Conservation (phyloP, 1,140 invertebrate species). For the Hirudo medicinalis region DNA sequence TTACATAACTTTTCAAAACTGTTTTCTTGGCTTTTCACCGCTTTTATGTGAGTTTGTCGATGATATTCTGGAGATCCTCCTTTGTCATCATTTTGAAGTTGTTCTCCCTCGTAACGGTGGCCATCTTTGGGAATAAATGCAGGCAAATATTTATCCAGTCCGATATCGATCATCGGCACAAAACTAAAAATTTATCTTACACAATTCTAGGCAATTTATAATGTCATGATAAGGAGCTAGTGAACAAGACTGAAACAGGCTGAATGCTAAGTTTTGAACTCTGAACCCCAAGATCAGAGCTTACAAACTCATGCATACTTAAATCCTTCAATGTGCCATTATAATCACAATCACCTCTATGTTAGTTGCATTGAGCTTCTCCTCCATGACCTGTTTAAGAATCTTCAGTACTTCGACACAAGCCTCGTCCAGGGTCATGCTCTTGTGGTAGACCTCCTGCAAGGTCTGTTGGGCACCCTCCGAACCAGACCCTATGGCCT, state of each 20-base stretch:
- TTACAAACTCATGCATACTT: background rate
- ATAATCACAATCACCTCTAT: slow-evolving; percentile 64
- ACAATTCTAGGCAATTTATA: too few species aligned
- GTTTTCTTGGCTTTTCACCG: background rate
- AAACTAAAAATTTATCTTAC: too few species aligned
- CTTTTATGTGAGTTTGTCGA: background rate
- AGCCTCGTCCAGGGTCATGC: slow-evolving; percentile 90
- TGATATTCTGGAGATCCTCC: background rate
- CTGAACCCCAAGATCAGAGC: background rate
- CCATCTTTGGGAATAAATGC: background rate
- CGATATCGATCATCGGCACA: too few species aligned
- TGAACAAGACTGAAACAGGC: too few species aligned
- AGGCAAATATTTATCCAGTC: background rate
- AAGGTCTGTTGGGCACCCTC: slow-evolving; percentile 96
- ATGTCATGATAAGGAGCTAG: too few species aligned
- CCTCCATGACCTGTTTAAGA: slow-evolving; percentile 99
- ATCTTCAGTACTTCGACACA: slow-evolving; percentile 80
- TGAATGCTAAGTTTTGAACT: too few species aligned
- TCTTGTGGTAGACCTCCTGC: slow-evolving; percentile 74
- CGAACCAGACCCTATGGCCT: slow-evolving; percentile 96
- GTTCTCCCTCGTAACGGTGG: background rate
- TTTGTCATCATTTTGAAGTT: background rate
- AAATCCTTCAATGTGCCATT: background rate
- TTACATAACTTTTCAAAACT: too few species aligned
- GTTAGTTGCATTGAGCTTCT: slow-evolving; percentile 91